phyloP scores from a whole-genome alignment of 1,140 invertebrate species.

The Globodera ellingtonae region DNA sequence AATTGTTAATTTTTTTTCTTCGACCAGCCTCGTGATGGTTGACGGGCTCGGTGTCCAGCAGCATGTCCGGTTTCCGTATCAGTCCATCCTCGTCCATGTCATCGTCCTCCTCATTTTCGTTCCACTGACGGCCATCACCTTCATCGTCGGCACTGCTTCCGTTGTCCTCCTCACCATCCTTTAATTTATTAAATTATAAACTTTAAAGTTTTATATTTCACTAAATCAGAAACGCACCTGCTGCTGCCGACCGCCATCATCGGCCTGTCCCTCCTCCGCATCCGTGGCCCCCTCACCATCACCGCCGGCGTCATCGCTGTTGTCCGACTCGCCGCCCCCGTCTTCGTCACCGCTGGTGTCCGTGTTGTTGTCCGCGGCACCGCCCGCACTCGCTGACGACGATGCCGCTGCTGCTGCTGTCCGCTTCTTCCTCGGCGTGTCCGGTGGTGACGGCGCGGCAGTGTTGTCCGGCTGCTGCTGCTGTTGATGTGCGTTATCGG shows the following conservation, averaged over 20 bases:
- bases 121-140: constrained; percentile 8
- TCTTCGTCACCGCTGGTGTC: constrained; percentile 10
- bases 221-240: background rate
- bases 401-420: background rate
- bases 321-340: background rate
- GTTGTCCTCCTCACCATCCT: constrained; percentile 31
- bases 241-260: constrained; percentile 21
- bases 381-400: background rate
- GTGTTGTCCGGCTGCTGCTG: constrained; percentile 69
- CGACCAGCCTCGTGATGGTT: constrained; percentile 75
- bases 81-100: constrained; percentile 43
- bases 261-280: background rate
- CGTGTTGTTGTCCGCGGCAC: constrained; percentile 10
- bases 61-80: constrained; percentile 65
- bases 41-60: constrained; percentile 66
- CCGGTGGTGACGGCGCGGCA: constrained; percentile 39
- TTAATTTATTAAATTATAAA: background rate
- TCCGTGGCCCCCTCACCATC: constrained; percentile 2
- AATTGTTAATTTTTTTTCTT: background rate
- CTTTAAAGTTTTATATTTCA: constrained; percentile 1
- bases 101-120: constrained; percentile 47
- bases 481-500: constrained; percentile 68
- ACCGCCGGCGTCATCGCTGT: constrained; percentile 1
- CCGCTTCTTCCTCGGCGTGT: constrained; percentile 25
- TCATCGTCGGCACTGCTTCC: constrained; percentile 28